Percentiles rank a stretch among this genome's conserved stretches.
phyloP scores from a whole-genome alignment of 2,888 invertebrate genomes.

The Poecilobothrus nobilitatus region DNA sequence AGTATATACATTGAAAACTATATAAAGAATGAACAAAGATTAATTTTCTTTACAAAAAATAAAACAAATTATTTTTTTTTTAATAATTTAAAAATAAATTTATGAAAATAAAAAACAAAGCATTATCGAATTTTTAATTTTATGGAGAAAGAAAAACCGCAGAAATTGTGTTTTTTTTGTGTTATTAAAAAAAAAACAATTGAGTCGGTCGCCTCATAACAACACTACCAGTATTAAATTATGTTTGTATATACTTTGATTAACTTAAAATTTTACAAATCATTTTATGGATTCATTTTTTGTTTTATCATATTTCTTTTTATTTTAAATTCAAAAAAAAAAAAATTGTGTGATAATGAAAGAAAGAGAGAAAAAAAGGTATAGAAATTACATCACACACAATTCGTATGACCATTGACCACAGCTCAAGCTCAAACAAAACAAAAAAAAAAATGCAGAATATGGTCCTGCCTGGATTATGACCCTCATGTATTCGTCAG shows the following conservation, averaged over 20 bases:
- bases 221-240: too few relatives aligned
- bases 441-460: too few relatives aligned
- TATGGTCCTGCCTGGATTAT: too few relatives aligned
- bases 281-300: background rate
- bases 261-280: background rate
- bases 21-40: background rate
- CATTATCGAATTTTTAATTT: background rate
- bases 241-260: background rate
- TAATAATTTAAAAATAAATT: background rate
- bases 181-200: conserved; percentile 2
- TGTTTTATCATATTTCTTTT: background rate
- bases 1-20: too few relatives aligned
- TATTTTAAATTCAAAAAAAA: background rate
- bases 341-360: background rate
- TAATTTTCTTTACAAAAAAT: background rate
- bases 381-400: background rate
- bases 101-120: background rate
- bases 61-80: background rate
- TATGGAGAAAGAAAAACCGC: background rate
- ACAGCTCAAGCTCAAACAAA: background rate
- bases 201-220: background rate
- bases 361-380: background rate
- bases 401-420: background rate
- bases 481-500: too few relatives aligned
- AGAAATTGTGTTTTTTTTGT: background rate